Conservation (phyloP, 2,113 vertebrate species). For the Vulpes vulpes region DNA sequence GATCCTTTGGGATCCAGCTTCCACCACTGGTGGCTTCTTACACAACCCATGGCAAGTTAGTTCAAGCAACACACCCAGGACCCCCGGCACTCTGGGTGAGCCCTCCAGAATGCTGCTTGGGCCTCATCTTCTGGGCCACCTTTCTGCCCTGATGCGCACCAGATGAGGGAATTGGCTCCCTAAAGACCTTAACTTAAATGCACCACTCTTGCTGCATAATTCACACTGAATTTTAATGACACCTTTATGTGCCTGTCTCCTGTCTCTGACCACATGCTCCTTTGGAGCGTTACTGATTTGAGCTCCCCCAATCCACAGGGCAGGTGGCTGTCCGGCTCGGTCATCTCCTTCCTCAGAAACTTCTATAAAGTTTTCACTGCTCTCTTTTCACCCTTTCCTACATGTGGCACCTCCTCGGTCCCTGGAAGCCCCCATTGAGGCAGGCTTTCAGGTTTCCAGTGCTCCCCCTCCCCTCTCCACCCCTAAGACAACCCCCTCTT, state of each 20-base stretch:
- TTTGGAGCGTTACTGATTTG: no score
- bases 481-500: no score
- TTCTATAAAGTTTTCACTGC: not conserved
- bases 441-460: not conserved
- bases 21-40: not conserved
- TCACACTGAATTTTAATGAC: no score
- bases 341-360: not conserved
- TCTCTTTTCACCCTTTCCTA: not conserved
- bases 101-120: not conserved
- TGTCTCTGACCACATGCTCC: not conserved
- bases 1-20: not conserved
- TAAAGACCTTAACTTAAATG: no score
- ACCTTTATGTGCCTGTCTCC: not conserved
- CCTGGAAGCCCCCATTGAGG: not conserved
- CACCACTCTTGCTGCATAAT: no score
- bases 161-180: not conserved
- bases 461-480: not conserved
- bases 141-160: not conserved
- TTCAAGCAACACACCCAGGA: no score
- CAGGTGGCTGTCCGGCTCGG: rapidly evolving
- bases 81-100: not conserved
- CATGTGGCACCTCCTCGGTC: no score
- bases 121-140: not conserved
- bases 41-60: not conserved
- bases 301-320: not conserved